Evolutionary conservation across 2,888 invertebrate genomes (phyloP).

Genomic region (Tenthredo mesomela): DNA sequence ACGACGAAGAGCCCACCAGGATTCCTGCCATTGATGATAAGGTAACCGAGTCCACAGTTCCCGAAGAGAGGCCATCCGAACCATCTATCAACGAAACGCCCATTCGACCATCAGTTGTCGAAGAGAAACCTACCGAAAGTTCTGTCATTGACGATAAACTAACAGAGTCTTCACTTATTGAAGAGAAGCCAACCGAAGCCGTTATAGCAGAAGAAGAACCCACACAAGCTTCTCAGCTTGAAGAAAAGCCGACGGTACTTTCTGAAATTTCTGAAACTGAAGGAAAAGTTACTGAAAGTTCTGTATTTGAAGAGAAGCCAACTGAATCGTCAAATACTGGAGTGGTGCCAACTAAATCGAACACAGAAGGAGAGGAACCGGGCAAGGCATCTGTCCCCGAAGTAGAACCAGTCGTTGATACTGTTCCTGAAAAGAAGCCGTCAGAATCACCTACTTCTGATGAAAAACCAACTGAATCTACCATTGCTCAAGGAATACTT

Average conservation of each 20-base stretch:
- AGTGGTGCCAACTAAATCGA: slow-evolving; percentile 41
- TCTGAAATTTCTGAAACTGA: slow-evolving; percentile 32
- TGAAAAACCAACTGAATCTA: slow-evolving; percentile 38
- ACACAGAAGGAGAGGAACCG: slow-evolving; percentile 21
- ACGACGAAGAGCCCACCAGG: slow-evolving; percentile 23
- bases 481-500: slow-evolving; percentile 53
- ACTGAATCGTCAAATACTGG: slow-evolving; percentile 52
- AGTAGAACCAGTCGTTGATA: not conserved
- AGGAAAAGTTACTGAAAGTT: slow-evolving; percentile 6
- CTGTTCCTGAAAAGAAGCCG: slow-evolving; percentile 53
- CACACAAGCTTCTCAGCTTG: slow-evolving; percentile 54
- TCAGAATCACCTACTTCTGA: slow-evolving; percentile 52
- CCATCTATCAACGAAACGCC: slow-evolving; percentile 7
- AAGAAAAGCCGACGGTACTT: slow-evolving; percentile 54
- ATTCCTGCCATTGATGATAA: slow-evolving; percentile 38
- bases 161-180: not conserved
- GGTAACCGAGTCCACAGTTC: slow-evolving; percentile 46
- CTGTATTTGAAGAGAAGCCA: slow-evolving; percentile 58
- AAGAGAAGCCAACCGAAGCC: slow-evolving; percentile 39
- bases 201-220: slow-evolving; percentile 47
- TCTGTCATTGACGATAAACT: slow-evolving; percentile 19
- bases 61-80: slow-evolving; percentile 43
- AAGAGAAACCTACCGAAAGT: not conserved
- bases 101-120: slow-evolving; percentile 35
- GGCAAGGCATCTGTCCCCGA: slow-evolving; percentile 52